Evolutionary conservation across 2,888 invertebrate species (phyloP).

Genomic region (Argynnis bischoffii): DNA sequence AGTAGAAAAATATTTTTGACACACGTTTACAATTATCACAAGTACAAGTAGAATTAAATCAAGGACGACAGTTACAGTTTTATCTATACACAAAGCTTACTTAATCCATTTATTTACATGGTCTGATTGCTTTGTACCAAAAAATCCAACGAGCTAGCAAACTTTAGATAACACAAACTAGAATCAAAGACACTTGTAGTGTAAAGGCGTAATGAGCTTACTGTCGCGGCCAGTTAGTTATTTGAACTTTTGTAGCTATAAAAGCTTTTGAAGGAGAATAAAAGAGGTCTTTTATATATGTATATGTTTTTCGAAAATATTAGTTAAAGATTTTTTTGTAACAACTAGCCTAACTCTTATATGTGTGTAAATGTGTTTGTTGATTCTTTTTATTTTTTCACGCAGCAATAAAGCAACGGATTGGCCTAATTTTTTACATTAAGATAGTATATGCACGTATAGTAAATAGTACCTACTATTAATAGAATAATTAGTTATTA

Average conservation of each 20-base stretch:
- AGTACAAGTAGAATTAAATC: neutral
- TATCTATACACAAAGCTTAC: neutral
- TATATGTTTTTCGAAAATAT: slow-evolving; percentile 17
- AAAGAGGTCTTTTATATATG: slow-evolving; percentile 19
- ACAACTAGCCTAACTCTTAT: too few species aligned
- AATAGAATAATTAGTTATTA: too few species aligned
- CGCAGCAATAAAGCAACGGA: too few species aligned
- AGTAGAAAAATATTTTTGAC: neutral
- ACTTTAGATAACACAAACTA: slow-evolving; percentile 16
- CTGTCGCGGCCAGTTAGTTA: slow-evolving; percentile 22
- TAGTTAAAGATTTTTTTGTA: too few species aligned
- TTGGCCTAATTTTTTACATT: too few species aligned
- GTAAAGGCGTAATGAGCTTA: slow-evolving; percentile 24
- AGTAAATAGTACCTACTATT: too few species aligned
- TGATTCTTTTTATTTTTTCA: too few species aligned
- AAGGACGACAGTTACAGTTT: neutral
- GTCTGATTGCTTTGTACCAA: neutral
- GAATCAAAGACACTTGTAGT: slow-evolving; percentile 1
- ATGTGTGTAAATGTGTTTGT: too few species aligned
- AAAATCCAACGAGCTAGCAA: neutral
- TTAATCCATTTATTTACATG: slow-evolving; percentile 7
- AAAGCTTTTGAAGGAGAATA: neutral
- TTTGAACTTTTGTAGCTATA: slow-evolving; percentile 15
- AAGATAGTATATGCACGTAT: too few species aligned
- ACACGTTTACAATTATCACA: neutral